Percentiles rank a stretch among this genome's conserved stretches.
Evolutionary conservation across 2,797 vertebrate genomes (phyloP).

Genomic region (Hyperoplus lanceolatus): DNA sequence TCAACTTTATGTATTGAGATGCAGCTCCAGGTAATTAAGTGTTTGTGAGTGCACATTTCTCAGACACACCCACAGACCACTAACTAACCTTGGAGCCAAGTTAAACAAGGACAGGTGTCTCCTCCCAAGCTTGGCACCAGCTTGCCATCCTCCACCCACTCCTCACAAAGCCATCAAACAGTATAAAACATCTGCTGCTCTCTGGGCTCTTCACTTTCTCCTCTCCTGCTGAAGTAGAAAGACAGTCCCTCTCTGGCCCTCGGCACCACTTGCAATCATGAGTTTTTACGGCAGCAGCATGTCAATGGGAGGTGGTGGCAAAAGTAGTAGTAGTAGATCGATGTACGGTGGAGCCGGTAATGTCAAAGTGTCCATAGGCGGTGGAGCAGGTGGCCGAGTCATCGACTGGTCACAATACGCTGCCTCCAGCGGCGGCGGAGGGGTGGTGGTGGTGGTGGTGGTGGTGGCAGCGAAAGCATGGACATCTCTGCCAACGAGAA

Average conservation of each 20-base stretch:
- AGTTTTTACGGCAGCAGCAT: too few relatives aligned
- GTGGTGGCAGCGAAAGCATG: constrained; percentile 34
- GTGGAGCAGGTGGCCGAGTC: constrained; percentile 11
- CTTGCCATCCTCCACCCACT: constrained; percentile 19
- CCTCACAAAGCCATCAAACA: neutral
- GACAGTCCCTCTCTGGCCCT: constrained; percentile 8
- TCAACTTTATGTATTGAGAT: too few relatives aligned
- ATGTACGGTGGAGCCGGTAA: constrained; percentile 76
- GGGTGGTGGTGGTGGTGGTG: constrained; percentile 52
- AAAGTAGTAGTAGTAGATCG: constrained; percentile 56
- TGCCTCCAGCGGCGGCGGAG: neutral
- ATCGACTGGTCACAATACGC: too few relatives aligned
- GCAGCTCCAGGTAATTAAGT: too few relatives aligned
- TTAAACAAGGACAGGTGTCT: constrained; percentile 26
- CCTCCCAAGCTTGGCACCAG: constrained; percentile 34
- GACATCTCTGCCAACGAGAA: constrained; percentile 74
- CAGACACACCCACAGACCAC: constrained; percentile 47
- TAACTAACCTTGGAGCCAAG: neutral
- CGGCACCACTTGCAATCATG: neutral
- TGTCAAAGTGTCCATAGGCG: constrained; percentile 67
- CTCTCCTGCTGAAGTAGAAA: constrained; percentile 59
- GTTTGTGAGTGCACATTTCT: constrained; percentile 16
- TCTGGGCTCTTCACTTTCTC: constrained; percentile 43
- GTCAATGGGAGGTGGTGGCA: neutral
- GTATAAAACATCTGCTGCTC: constrained; percentile 53